phyloP scores from a whole-genome alignment of 2,113 vertebrate species.

The Vanacampus margaritifer region DNA sequence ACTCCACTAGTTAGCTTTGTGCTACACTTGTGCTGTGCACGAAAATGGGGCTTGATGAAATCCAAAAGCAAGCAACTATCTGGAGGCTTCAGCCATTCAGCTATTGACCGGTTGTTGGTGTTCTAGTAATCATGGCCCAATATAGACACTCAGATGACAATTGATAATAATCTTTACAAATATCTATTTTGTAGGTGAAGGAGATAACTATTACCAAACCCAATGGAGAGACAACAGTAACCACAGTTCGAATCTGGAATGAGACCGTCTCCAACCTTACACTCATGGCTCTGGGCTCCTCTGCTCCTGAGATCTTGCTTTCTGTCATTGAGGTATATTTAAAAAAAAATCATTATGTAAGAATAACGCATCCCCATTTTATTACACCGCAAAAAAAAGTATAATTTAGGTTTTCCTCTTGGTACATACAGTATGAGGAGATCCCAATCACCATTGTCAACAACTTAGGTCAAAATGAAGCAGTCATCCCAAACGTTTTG shows the following conservation, averaged over 20 bases:
- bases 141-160: no score
- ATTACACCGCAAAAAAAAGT: neutral
- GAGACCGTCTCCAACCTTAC: slow-evolving; percentile 97
- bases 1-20: no score
- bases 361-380: neutral
- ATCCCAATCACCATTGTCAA: neutral
- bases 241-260: slow-evolving; percentile 90
- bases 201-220: slow-evolving; percentile 89
- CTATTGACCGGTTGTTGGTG: no score
- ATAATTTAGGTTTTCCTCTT: neutral
- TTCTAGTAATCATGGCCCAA: no score
- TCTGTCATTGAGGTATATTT: slow-evolving; percentile 86
- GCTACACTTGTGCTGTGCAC: no score
- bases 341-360: neutral
- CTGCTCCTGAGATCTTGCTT: slow-evolving; percentile 89
- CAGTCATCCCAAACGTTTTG: neutral
- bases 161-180: neutral
- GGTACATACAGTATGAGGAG: neutral
- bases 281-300: slow-evolving; percentile 91
- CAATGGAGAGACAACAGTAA: slow-evolving; percentile 85
- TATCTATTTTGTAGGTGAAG: slow-evolving; percentile 73
- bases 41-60: no score
- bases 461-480: no score
- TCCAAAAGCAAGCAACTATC: no score
- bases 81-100: no score